phyloP scores from a whole-genome alignment of 2,797 vertebrate species.

The Cryptoblepharus egeriae region DNA sequence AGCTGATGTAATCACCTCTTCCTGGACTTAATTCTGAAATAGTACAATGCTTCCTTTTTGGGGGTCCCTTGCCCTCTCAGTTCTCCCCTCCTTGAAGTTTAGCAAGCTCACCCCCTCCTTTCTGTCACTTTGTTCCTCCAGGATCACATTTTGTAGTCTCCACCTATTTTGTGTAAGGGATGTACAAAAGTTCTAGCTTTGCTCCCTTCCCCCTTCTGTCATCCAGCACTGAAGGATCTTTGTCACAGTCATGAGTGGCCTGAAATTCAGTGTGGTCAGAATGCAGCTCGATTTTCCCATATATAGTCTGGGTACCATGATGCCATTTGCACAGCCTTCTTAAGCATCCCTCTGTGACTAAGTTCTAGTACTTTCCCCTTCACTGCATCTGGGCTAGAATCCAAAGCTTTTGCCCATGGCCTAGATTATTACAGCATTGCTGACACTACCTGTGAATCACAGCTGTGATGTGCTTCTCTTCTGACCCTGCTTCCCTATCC shows the following conservation, averaged over 20 bases:
- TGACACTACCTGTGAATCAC: not conserved
- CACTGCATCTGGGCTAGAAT: not conserved
- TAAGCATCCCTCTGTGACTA: slow-evolving; percentile 13
- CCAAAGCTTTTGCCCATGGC: not conserved
- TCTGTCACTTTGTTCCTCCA: not conserved
- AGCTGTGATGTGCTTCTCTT: not conserved
- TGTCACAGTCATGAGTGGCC: not conserved
- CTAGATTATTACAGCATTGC: not conserved
- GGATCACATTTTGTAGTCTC: not conserved
- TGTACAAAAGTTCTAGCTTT: slow-evolving; percentile 8
- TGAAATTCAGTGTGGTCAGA: slow-evolving; percentile 25
- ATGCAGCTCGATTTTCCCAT: slow-evolving; percentile 17
- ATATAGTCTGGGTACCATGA: slow-evolving; percentile 24
- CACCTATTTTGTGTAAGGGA: slow-evolving; percentile 1
- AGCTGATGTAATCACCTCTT: not conserved
- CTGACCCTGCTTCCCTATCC: not conserved
- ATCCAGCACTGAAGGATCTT: not conserved
- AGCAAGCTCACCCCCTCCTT: not conserved
- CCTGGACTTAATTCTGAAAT: not conserved
- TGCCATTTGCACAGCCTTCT: slow-evolving; percentile 3
- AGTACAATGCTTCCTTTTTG: not conserved
- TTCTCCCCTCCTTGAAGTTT: not conserved
- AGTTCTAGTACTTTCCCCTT: not conserved
- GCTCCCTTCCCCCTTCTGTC: not conserved
- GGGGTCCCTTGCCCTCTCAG: not conserved